Evolutionary conservation across 1,140 invertebrate genomes (phyloP).

Genomic region (Laupala kohalensis): DNA sequence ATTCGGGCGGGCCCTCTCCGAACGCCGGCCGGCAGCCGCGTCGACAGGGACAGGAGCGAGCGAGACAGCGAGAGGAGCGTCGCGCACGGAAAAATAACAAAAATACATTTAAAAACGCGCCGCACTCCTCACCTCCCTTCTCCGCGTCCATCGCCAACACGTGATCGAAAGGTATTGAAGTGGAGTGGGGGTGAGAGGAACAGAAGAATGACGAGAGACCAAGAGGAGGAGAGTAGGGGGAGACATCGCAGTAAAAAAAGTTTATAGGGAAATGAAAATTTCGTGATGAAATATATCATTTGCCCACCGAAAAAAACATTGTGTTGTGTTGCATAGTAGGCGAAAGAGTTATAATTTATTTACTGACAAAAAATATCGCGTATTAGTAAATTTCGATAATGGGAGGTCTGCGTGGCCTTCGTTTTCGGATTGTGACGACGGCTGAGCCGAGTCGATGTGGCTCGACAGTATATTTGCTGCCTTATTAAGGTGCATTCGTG

Average conservation of each 20-base stretch:
- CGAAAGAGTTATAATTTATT: background rate
- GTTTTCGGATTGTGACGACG: background rate
- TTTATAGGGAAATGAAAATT: slow-evolving; percentile 23
- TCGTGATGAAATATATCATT: slow-evolving; percentile 20
- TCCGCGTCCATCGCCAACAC: background rate
- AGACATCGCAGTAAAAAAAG: slow-evolving; percentile 14
- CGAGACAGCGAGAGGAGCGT: background rate
- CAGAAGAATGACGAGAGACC: background rate
- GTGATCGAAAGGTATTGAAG: too few species aligned
- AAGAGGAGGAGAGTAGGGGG: slow-evolving; percentile 7
- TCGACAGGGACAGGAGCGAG: slow-evolving; percentile 13
- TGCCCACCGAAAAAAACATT: background rate
- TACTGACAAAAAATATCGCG: slow-evolving; percentile 10
- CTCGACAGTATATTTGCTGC: background rate
- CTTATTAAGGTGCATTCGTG: background rate
- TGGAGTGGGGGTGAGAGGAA: background rate
- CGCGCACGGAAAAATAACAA: background rate
- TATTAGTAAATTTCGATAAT: slow-evolving; percentile 15
- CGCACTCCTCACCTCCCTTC: slow-evolving; percentile 1
- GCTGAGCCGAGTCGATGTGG: background rate
- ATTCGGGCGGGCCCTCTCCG: slow-evolving; percentile 18
- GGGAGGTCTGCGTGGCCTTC: background rate
- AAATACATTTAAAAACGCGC: background rate
- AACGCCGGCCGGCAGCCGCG: slow-evolving; percentile 13
- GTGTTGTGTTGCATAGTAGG: background rate